phyloP scores from a whole-genome alignment of 1,140 invertebrate genomes.

The Eriosoma lanigerum region DNA sequence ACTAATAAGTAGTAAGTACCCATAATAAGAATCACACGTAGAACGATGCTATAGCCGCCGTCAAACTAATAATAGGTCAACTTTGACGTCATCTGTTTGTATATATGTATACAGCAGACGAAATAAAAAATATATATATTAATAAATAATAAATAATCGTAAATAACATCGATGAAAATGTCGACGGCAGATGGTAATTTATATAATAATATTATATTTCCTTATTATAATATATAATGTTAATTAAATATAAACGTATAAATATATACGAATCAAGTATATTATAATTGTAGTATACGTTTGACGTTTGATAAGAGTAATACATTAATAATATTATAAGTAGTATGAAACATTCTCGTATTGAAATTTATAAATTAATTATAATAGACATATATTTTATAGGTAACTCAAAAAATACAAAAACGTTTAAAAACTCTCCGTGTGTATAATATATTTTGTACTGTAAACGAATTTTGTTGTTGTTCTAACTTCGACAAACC shows the following conservation, averaged over 20 bases:
- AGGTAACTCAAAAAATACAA: too few relatives aligned
- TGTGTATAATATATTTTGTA: background rate
- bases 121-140: background rate
- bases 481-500: background rate
- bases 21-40: conserved; percentile 19
- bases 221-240: background rate
- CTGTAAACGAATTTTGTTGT: background rate
- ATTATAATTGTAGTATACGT: background rate
- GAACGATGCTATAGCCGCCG: background rate
- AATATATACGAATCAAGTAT: background rate
- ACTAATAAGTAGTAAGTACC: too few relatives aligned
- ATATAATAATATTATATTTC: background rate
- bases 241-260: background rate
- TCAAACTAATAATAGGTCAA: conserved; percentile 33
- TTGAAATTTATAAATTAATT: too few relatives aligned
- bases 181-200: background rate
- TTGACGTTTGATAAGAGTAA: too few relatives aligned
- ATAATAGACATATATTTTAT: too few relatives aligned
- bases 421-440: background rate
- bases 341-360: too few relatives aligned
- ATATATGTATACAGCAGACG: background rate
- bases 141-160: too few relatives aligned
- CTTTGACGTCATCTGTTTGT: conserved; percentile 7
- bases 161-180: background rate
- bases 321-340: too few relatives aligned